Percentiles rank a stretch among this genome's conserved stretches.
phyloP scores from a whole-genome alignment of 2,888 invertebrate species.

The Polia nebulosa region DNA sequence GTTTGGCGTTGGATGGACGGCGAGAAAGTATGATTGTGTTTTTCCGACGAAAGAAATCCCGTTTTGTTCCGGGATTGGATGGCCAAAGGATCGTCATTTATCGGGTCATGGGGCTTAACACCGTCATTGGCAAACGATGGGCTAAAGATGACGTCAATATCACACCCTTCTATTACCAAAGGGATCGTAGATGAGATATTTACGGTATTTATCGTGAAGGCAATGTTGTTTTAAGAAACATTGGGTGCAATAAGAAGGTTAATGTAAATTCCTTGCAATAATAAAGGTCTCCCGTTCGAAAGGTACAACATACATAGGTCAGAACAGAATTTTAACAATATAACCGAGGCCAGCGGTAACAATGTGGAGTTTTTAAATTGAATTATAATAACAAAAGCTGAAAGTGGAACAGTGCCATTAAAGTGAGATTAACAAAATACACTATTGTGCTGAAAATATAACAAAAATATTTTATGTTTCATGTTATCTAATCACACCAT shows the following conservation, averaged over 20 bases:
- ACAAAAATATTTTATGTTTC: not conserved
- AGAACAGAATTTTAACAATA: constrained; percentile 50
- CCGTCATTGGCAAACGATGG: constrained; percentile 18
- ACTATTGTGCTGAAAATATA: constrained; percentile 23
- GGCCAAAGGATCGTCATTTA: constrained; percentile 47
- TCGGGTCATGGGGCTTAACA: constrained; percentile 35
- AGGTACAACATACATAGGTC: constrained; percentile 11
- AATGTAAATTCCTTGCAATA: constrained; percentile 30
- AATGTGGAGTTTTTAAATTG: constrained; percentile 37
- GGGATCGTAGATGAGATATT: constrained; percentile 12
- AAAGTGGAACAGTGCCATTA: constrained; percentile 43
- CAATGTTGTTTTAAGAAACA: not conserved
- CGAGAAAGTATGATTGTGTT: constrained; percentile 54
- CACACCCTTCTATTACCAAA: constrained; percentile 8
- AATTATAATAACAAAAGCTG: constrained; percentile 53
- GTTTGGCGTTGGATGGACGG: constrained; percentile 12
- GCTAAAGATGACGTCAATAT: constrained; percentile 12
- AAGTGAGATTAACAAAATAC: constrained; percentile 40
- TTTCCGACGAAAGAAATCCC: constrained; percentile 37
- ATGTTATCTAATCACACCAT: constrained; percentile 6
- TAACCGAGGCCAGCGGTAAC: constrained; percentile 43
- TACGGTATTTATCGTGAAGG: constrained; percentile 8
- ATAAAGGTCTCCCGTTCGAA: constrained; percentile 23
- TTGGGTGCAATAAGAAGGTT: constrained; percentile 20
- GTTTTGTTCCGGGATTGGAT: constrained; percentile 44